phyloP scores from a whole-genome alignment of 1,140 invertebrate genomes.

The Bombus turneri region DNA sequence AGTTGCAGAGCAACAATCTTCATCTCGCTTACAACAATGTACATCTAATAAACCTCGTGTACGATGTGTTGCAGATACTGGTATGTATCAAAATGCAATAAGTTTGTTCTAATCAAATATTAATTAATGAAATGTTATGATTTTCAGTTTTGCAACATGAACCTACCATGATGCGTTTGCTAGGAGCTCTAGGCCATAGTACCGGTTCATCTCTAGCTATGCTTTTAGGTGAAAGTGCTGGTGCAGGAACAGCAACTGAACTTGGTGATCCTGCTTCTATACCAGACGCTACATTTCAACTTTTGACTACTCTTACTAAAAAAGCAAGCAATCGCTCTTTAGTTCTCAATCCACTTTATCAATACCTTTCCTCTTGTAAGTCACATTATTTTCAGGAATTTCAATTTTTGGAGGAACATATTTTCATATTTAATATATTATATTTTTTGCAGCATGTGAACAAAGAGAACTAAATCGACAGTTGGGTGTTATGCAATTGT shows the following conservation, averaged over 20 bases:
- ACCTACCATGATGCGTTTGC: conserved; percentile 91
- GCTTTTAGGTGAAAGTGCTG: conserved; percentile 78
- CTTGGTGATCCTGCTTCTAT: conserved; percentile 87
- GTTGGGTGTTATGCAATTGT: conserved; percentile 84
- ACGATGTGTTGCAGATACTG: conserved; percentile 88
- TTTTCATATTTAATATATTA: background rate
- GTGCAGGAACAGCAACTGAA: conserved; percentile 75
- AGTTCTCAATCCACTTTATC: conserved; percentile 89
- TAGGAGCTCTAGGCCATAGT: conserved; percentile 88
- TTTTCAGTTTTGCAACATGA: conserved; percentile 88
- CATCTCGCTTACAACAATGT: conserved; percentile 69
- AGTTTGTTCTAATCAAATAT: conserved; percentile 17
- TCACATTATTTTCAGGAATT: conserved; percentile 37
- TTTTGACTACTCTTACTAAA: conserved; percentile 88
- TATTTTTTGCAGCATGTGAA: conserved; percentile 66
- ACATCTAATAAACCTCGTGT: conserved; percentile 78
- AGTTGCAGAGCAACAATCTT: conserved; percentile 85
- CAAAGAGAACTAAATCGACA: conserved; percentile 70
- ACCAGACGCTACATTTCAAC: conserved; percentile 92
- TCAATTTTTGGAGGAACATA: background rate
- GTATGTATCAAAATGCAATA: conserved; percentile 62
- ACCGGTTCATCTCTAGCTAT: conserved; percentile 86
- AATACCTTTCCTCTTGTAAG: conserved; percentile 88
- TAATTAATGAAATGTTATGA: conserved; percentile 23
- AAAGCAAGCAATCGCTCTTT: conserved; percentile 88